Base-by-base conservation (phyloP, 2,888 invertebrate genomes). In the Halictus quadricinctus region DNA sequence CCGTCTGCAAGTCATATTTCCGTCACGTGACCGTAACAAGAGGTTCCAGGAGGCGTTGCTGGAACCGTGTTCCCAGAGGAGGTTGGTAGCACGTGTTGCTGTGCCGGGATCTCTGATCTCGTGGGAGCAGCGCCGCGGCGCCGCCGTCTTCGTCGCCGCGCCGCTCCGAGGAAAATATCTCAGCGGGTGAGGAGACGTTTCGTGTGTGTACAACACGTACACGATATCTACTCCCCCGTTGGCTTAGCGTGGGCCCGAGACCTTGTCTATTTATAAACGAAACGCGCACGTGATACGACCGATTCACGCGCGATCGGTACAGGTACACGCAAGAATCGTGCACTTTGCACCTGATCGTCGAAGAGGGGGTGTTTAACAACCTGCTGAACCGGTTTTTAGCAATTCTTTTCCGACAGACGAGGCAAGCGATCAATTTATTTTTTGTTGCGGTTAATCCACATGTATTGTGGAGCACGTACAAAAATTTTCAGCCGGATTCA, bases 241-340 rank as follows among this genome's bases (percentile, higher is more conserved):
- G 87, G 91, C 92, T 92, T 89, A 88, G 91, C 92, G 91, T 91
- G 92, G 91, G 92, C 90, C 91, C 90, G 88, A 90, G 91, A 90
- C 91, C 91, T 91, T 90, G 92, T 85, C 93, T 93, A 93, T 94
- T 94, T 94, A 93, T 93, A 94, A 92, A 90, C 46, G 36, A 87
- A 84, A 54, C 80, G 79, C 76, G 85, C 86, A 82, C 88, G 90
- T 88, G 87, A 85, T 87, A 48, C 76, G 13, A 64, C 46, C 29
- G 46, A 36, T 69, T 79, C 72, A 58, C 50, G 72, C 80, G 69
- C 80, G 80, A 72, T 46, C 60, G 5, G 5, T 21, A 66, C 78
- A 58, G 79, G 77, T 77, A 76, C 64, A 41, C 4, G 18, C 21
- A 41, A 18, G 10, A 25, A n/a, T 60, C 60, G 4, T 5, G n/a